Conservation (phyloP, 2,888 invertebrate genomes). For the Lithophane leautieri region DNA sequence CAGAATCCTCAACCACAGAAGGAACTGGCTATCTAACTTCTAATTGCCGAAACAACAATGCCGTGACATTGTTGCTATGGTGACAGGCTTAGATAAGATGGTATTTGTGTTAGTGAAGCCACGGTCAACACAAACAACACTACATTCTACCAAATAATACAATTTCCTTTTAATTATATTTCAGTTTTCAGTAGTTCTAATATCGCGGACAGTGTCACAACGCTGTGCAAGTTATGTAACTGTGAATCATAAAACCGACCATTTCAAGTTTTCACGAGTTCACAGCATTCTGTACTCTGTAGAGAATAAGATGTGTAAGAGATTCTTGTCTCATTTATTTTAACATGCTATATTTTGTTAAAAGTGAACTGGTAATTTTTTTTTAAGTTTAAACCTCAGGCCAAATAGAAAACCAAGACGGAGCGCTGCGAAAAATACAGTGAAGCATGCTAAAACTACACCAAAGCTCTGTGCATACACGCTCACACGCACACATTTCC, state of each 20-base stretch:
- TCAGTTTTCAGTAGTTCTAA: slow-evolving; percentile 7
- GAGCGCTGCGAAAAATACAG: no score
- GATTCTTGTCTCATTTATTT: slow-evolving; percentile 11
- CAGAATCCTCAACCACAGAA: no score
- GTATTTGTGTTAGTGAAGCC: no score
- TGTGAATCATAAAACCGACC: slow-evolving; percentile 31
- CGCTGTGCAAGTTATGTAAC: slow-evolving; percentile 14
- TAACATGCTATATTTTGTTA: neutral
- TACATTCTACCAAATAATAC: neutral
- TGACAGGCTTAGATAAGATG: no score
- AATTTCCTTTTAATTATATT: neutral
- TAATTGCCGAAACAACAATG: no score
- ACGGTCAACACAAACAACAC: neutral
- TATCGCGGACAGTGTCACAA: slow-evolving; percentile 22
- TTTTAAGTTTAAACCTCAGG: neutral
- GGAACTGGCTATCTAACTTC: no score
- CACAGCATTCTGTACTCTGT: slow-evolving; percentile 29
- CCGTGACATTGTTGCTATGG: no score
- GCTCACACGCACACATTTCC: no score
- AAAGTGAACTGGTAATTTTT: neutral
- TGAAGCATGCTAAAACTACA: no score
- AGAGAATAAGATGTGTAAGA: slow-evolving; percentile 20
- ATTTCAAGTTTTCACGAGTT: slow-evolving; percentile 32
- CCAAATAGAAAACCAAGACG: no score
- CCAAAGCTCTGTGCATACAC: no score